phyloP scores from a whole-genome alignment of 2,797 vertebrate genomes.

The Mionectes olivaceus region DNA sequence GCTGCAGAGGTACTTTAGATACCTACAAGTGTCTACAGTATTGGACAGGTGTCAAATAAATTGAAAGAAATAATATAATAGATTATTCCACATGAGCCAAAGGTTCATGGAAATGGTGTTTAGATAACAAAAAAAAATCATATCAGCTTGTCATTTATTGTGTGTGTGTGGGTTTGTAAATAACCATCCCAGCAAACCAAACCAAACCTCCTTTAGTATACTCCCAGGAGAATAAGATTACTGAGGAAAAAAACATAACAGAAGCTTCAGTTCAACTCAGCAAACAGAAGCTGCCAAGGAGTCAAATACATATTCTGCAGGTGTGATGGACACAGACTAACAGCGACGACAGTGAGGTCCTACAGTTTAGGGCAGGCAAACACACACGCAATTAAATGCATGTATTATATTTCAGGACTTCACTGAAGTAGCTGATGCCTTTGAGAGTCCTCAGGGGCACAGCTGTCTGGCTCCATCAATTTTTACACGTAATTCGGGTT shows the following conservation, averaged over 20 bases:
- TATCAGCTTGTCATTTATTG: not conserved
- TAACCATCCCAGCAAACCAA: not conserved
- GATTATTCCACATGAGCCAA: not conserved
- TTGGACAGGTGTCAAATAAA: slow-evolving; percentile 14
- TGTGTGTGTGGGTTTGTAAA: not conserved
- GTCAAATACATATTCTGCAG: not conserved
- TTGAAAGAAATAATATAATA: not conserved
- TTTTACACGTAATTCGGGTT: not conserved
- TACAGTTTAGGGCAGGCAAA: not conserved
- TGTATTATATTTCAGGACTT: not conserved
- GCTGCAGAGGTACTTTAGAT: not conserved
- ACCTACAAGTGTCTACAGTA: not conserved
- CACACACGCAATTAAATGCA: not conserved
- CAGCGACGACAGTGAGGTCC: not conserved
- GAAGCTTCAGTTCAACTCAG: not conserved
- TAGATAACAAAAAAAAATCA: not conserved
- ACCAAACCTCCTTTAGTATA: not conserved
- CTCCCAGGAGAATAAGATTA: not conserved
- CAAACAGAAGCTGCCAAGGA: not conserved
- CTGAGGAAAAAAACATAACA: not conserved
- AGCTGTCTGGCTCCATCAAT: not conserved
- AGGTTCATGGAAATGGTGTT: slow-evolving; percentile 9
- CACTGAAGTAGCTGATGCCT: not conserved
- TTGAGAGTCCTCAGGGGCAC: not conserved
- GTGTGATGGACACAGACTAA: not conserved